These are phyloP conservation scores for Anthopleura sola DNA, from an alignment of 64 coral and sea anemone genomes.

Conservation along the genomic window DNA sequence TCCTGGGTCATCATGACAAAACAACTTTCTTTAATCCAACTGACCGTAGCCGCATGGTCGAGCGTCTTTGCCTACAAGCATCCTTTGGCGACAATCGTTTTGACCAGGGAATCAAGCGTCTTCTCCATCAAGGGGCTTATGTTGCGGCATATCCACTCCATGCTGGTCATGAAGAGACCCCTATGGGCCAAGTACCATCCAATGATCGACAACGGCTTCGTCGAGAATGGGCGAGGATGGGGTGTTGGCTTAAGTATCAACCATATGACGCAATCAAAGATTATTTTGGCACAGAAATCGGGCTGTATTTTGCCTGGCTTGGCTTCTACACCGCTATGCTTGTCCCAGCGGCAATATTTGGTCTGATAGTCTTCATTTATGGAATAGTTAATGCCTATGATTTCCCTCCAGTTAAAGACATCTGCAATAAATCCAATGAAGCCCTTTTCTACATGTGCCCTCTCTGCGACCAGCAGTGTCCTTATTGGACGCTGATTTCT, in stretches of 20 bases:
- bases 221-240: slow-evolving; percentile 82
- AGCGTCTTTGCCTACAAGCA: slow-evolving; percentile 64
- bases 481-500: slow-evolving; percentile 67
- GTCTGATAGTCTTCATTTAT: slow-evolving; percentile 82
- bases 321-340: slow-evolving; percentile 93
- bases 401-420: slow-evolving; percentile 75
- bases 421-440: slow-evolving; percentile 87
- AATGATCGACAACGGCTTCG: slow-evolving; percentile 77
- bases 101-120: slow-evolving; percentile 82
- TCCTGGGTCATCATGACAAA: slow-evolving; percentile 53
- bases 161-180: slow-evolving; percentile 65
- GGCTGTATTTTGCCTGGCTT: slow-evolving; percentile 97
- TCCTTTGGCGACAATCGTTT: slow-evolving; percentile 63
- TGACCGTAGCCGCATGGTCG: slow-evolving; percentile 90
- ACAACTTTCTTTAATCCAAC: slow-evolving; percentile 71
- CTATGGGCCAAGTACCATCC: slow-evolving; percentile 25
- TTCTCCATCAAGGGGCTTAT: slow-evolving; percentile 65
- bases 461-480: slow-evolving; percentile 84
- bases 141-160: slow-evolving; percentile 82
- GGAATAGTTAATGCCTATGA: slow-evolving; percentile 45
- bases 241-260: slow-evolving; percentile 89
- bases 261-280: slow-evolving; percentile 92
- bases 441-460: slow-evolving; percentile 92
- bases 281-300: slow-evolving; percentile 90
- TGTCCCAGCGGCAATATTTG: slow-evolving; percentile 87